A percentile compares a stretch with the other conserved stretches of the same genome.
phyloP scores from a whole-genome alignment of 2,113 vertebrate genomes.

The Meleagris gallopavo region DNA sequence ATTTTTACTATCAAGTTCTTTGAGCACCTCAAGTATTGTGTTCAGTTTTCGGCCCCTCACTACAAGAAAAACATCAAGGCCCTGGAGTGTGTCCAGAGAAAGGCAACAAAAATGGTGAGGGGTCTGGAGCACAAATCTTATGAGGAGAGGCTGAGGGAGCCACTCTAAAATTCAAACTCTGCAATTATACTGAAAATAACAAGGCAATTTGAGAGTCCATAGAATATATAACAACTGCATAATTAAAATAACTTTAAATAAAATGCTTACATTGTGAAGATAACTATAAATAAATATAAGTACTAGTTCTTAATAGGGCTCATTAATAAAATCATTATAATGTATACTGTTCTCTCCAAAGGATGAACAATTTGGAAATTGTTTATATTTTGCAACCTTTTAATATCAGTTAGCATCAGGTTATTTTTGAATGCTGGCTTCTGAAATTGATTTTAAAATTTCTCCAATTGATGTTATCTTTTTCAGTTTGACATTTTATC shows the following conservation, averaged over 20 bases:
- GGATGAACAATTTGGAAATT: not conserved
- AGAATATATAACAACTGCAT: not conserved
- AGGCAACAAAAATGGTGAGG: too few relatives aligned
- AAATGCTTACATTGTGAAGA: not conserved
- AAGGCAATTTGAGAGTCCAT: not conserved
- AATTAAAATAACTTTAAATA: slow-evolving; percentile 31
- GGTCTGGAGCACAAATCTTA: too few relatives aligned
- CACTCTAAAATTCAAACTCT: not conserved
- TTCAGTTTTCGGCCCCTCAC: too few relatives aligned
- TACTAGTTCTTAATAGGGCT: slow-evolving; percentile 23
- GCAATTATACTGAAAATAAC: not conserved
- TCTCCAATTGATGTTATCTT: not conserved
- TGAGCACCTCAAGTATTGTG: too few relatives aligned
- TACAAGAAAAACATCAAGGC: too few relatives aligned
- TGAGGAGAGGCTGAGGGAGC: too few relatives aligned
- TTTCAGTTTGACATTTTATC: not conserved
- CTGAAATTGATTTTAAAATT: not conserved
- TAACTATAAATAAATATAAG: slow-evolving; percentile 12
- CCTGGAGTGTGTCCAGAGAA: too few relatives aligned
- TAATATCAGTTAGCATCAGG: not conserved
- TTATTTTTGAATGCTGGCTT: not conserved
- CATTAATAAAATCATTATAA: slow-evolving; percentile 2
- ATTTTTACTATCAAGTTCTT: not conserved
- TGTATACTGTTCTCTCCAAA: not conserved
- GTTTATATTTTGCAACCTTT: slow-evolving; percentile 34